Base-by-base conservation (phyloP, 2,113 vertebrate genomes). In the Lycocorax pyrrhopterus region DNA sequence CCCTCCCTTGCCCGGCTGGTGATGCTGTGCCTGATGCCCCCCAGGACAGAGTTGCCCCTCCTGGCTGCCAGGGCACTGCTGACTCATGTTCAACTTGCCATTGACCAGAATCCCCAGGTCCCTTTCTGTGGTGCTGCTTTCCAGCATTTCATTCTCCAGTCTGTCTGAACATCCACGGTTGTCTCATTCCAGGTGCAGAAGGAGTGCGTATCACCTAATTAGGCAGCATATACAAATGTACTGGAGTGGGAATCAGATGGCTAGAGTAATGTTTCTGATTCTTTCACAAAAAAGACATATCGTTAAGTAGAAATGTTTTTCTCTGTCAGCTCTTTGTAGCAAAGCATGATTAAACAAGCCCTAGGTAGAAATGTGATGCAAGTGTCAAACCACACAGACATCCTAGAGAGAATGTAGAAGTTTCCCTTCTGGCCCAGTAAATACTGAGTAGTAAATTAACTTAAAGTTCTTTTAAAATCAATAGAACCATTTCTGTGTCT, bases 61-160 rank as follows among this genome's bases (percentile, higher is more conserved):
- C 32, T 67, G 62, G 35, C 44, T 76, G 44, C 44, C 35, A 32
- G 35, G 44, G 11, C 32, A 51, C 62, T 76, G 52, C 44, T 68
- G 37, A 0, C 4, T 59, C 14, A 7, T 2, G 1, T 12, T 44
- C 17, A 15, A 1, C 21, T 27, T 68, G 32, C 6, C 9, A 17
- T 1, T 0, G 0, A 32, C 16, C 22, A 27, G 33, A 12, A 16
- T 1, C 12, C 2, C 9, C 21, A 32, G 5, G 37, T 1, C 11
- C 2, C 12, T 37, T 33, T 33, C 63, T 3, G 4, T 6, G 11
- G 27, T 6, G 1, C 10, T 69, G 27, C 4, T 37, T 2, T 77
- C 8, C 33, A 77, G 7, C 6, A 0, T 37, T 17, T 77, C 46
- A 37, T 68, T 51, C 9, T 39, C 7, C 4, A 33, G 22, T 44